Percentiles rank a stretch among this genome's conserved stretches.
phyloP scores from a whole-genome alignment of 2,113 vertebrate species.

The Gavia stellata region DNA sequence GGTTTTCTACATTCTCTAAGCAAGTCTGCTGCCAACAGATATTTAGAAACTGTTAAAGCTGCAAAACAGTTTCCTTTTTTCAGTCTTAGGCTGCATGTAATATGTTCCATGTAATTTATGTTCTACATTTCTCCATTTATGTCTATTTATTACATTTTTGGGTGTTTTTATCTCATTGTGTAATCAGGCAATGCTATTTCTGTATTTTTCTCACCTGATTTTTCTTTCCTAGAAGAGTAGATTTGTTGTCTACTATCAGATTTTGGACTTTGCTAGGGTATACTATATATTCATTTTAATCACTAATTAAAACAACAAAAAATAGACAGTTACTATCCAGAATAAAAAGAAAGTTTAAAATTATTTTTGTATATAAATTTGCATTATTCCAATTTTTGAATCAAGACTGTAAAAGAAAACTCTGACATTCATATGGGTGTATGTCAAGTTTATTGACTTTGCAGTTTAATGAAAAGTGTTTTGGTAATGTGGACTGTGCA shows the following conservation, averaged over 20 bases:
- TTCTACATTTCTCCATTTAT: background rate
- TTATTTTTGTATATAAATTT: background rate
- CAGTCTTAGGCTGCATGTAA: background rate
- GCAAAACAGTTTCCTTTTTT: background rate
- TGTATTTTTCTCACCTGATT: background rate
- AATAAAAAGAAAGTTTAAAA: background rate
- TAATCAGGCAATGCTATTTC: background rate
- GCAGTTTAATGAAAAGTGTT: background rate
- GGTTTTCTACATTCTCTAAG: background rate
- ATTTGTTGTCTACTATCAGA: background rate
- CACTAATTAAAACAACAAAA: background rate
- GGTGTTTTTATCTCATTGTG: background rate
- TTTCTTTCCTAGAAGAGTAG: background rate
- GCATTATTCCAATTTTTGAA: background rate
- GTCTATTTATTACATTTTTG: background rate
- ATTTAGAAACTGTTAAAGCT: background rate
- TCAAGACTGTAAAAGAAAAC: background rate
- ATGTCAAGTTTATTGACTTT: background rate
- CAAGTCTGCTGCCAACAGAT: background rate
- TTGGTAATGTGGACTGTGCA: background rate
- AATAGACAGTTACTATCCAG: background rate
- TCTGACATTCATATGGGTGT: background rate
- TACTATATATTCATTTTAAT: slow-evolving; percentile 5
- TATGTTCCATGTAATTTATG: background rate
- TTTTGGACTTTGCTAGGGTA: slow-evolving; percentile 39